Base-by-base conservation (phyloP, 2,888 invertebrate species). In the Bursaphelenchus okinawaensis region DNA sequence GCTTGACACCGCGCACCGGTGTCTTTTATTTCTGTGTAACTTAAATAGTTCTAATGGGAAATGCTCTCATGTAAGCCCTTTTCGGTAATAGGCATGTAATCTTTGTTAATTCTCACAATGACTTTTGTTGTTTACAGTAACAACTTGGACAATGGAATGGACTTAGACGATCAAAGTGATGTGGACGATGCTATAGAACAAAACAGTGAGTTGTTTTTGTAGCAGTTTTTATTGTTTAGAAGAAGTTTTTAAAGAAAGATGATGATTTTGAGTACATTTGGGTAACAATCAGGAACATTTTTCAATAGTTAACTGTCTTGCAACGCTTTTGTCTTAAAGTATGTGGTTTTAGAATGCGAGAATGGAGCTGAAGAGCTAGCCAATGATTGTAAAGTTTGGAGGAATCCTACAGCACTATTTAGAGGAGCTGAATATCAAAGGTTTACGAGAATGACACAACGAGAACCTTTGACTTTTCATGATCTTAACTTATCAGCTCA, bases 401-500 rank as follows among this genome's bases (percentile, higher is more conserved):
- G 95, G 62, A 98, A 98, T 86, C 94, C 96, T 0, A 87, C 93
- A 82, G 92, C 93, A 85, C 85, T 96, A 68, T 91, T 94, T 84
- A 89, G 96, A 56, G 96, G 95, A 7, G 91, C 94, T 0, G 96
- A 96, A 84, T 98, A 96, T 85, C 91, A 91, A 76, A 87, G 95
- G n/a, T 92, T 93, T 84, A 91, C 90, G 84, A 70, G 72, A 55
- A 68, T 67, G 0, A 91, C 91, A 1, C 90, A 90, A 75, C 91
- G 92, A 81, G 93, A 96, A 75, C 94, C 96, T 0, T 87, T 96
- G 52, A 96, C 96, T 0, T 96, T 93, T 85, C 94, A 96, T 84
- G 96, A 98, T 83, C 95, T 96, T 95, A 98, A 96, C 85, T 87
- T 96, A 54, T 93, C 94, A 0, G 95, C 96, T 22, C 95, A 96